Evolutionary conservation across 2,888 invertebrate species (phyloP).

Genomic region (Malthinus seriepunctatus): DNA sequence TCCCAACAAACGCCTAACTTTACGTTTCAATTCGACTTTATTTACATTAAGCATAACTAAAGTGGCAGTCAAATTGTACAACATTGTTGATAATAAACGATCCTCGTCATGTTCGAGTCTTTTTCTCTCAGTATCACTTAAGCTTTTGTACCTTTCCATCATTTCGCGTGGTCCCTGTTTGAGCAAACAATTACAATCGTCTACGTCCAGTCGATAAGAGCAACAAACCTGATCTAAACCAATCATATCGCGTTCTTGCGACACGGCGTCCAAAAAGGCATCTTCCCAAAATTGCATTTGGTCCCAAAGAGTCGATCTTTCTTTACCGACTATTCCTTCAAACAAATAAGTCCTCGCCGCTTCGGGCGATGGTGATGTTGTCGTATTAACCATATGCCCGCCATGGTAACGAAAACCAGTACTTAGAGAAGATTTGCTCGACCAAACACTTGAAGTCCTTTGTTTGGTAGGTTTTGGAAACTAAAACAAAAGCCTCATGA

Average conservation of each 20-base stretch:
- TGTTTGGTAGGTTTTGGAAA: slow-evolving; percentile 75
- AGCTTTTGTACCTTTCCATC: slow-evolving; percentile 96
- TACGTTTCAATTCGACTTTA: slow-evolving; percentile 81
- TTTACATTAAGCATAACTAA: slow-evolving; percentile 91
- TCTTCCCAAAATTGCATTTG: slow-evolving; percentile 99
- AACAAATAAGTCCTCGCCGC: slow-evolving; percentile 88
- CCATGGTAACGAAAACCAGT: slow-evolving; percentile 87
- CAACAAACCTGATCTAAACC: slow-evolving; percentile 90
- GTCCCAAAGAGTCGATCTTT: slow-evolving; percentile 91
- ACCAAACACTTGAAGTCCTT: slow-evolving; percentile 88
- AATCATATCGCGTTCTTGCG: slow-evolving; percentile 97
- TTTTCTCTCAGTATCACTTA: slow-evolving; percentile 91
- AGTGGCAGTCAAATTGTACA: slow-evolving; percentile 95
- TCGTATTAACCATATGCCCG: slow-evolving; percentile 81
- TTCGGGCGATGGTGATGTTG: slow-evolving; percentile 88
- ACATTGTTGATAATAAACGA: slow-evolving; percentile 87
- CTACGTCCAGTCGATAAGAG: neutral
- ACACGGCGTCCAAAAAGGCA: slow-evolving; percentile 95
- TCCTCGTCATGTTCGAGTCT: slow-evolving; percentile 98
- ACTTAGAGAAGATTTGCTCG: slow-evolving; percentile 87
- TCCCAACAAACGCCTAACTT: slow-evolving; percentile 88
- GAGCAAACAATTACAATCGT: neutral
- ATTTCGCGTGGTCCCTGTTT: slow-evolving; percentile 88
- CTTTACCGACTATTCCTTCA: slow-evolving; percentile 83
- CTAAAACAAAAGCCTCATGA: slow-evolving; percentile 52